Conservation (phyloP, 1,140 invertebrate species). For the Araneus ventricosus region DNA sequence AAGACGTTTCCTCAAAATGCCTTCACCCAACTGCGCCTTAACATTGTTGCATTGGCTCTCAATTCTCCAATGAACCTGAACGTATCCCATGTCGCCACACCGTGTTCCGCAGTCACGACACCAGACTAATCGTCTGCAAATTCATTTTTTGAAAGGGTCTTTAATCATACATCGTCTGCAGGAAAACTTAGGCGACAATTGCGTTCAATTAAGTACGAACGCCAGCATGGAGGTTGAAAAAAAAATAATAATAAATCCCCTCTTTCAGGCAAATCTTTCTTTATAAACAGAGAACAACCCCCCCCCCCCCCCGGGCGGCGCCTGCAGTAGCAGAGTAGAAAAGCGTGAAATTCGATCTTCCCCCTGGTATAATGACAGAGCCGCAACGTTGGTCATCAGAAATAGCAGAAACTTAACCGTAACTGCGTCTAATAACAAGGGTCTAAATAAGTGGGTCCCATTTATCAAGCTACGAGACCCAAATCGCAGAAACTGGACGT, state of each 20-base stretch:
- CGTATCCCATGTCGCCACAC: background rate
- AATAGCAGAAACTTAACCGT: constrained; percentile 17
- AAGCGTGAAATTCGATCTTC: constrained; percentile 24
- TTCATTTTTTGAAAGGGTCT: background rate
- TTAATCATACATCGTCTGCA: constrained; percentile 2
- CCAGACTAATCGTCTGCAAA: background rate
- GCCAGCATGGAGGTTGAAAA: background rate
- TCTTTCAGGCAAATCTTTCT: background rate
- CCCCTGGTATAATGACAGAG: constrained; percentile 44
- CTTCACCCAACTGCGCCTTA: too few species aligned
- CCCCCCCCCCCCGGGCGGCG: too few species aligned
- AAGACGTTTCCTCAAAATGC: too few species aligned
- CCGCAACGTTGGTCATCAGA: constrained; percentile 10
- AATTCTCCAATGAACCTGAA: background rate
- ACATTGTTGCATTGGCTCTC: background rate
- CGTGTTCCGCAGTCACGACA: background rate
- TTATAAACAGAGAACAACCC: background rate
- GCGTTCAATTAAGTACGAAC: background rate
- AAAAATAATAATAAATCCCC: background rate
- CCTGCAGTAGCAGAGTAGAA: background rate
- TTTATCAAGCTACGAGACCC: constrained; percentile 25
- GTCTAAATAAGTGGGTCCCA: constrained; percentile 14
- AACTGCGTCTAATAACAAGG: constrained; percentile 52
- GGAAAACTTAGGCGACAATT: background rate
- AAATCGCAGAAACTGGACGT: constrained; percentile 56